Conservation (phyloP, 2,797 vertebrate species). For the Cyclura pinguis region DNA sequence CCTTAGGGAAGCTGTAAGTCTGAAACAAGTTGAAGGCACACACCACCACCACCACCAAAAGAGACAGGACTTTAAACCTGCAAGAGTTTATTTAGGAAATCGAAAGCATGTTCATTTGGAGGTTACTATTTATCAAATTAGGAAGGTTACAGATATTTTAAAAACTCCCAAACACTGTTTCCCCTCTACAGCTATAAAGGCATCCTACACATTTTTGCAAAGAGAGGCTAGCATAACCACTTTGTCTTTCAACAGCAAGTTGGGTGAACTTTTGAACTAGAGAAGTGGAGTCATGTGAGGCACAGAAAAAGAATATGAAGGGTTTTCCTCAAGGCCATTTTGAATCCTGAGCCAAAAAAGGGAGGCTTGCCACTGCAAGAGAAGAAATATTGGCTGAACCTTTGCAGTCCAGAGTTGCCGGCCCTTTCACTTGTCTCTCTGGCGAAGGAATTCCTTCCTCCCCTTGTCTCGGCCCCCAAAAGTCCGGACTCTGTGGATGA, state of each 20-base stretch:
- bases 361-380: background rate
- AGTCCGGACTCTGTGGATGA: constrained; percentile 89
- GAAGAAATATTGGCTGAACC: too few relatives aligned
- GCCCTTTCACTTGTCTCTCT: constrained; percentile 63
- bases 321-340: background rate
- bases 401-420: background rate
- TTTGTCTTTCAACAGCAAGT: background rate
- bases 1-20: background rate
- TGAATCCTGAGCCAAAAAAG: background rate
- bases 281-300: background rate
- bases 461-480: constrained; percentile 85
- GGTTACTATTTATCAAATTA: background rate
- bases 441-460: constrained; percentile 84
- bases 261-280: background rate
- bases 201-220: too few relatives aligned
- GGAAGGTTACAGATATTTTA: background rate
- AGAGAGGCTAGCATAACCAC: background rate
- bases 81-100: background rate
- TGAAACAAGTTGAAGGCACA: background rate
- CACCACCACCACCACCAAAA: background rate
- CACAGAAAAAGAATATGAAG: background rate
- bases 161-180: background rate
- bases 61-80: too few relatives aligned
- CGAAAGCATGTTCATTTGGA: background rate
- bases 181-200: too few relatives aligned